Evolutionary conservation across 1,140 invertebrate genomes (phyloP).

Genomic region (Scaptomyza graminum): DNA sequence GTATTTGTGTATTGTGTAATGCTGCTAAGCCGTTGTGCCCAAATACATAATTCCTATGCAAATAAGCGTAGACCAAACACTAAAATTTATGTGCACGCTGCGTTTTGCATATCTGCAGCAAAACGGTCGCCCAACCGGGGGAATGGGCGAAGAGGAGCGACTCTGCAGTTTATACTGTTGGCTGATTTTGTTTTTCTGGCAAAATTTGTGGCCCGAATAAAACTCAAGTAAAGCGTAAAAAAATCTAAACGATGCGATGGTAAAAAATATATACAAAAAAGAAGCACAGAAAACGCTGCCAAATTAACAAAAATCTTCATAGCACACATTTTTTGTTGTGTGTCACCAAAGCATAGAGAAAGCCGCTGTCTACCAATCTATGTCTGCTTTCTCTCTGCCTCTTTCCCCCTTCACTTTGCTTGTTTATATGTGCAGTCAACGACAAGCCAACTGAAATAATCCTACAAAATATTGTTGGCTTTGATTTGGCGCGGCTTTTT

Average conservation of each 20-base stretch:
- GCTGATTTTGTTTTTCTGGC: constrained; percentile 26
- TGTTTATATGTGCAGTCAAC: constrained; percentile 48
- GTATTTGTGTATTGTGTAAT: constrained; percentile 63
- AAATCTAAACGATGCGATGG: constrained; percentile 64
- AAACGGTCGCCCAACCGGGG: constrained; percentile 8
- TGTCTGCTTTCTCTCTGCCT: neutral
- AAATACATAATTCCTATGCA: constrained; percentile 82
- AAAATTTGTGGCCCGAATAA: constrained; percentile 57
- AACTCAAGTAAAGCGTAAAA: constrained; percentile 78
- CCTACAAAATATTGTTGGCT: constrained; percentile 80
- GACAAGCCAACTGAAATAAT: constrained; percentile 80
- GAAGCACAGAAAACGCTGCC: constrained; percentile 64
- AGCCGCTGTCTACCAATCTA: constrained; percentile 13
- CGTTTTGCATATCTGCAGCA: constrained; percentile 76
- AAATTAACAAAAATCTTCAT: constrained; percentile 77
- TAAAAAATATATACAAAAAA: constrained; percentile 43
- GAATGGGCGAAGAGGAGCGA: neutral
- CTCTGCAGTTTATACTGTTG: neutral
- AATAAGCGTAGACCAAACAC: constrained; percentile 72
- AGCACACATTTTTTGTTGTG: constrained; percentile 40
- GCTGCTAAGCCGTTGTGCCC: constrained; percentile 75
- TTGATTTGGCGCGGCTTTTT: constrained; percentile 74
- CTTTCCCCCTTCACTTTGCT: constrained; percentile 4
- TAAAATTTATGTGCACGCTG: constrained; percentile 75
- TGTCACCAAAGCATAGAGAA: constrained; percentile 46